Base-by-base conservation (phyloP, 2,888 invertebrate species). In the Cryptus armator region DNA sequence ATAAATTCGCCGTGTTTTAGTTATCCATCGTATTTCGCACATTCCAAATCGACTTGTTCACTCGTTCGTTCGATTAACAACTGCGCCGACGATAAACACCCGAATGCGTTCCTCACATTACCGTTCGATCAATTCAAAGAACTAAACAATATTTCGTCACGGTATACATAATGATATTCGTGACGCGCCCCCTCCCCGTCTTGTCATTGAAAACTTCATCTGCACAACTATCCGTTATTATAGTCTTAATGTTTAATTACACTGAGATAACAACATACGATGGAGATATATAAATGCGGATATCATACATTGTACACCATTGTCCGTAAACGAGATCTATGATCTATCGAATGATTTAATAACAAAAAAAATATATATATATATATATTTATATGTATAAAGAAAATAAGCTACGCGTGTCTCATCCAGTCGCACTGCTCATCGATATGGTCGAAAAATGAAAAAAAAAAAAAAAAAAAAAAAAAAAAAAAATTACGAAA, bases 251-350 rank as follows among this genome's bases (percentile, higher is more conserved):
- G 56, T 77, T 72, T 67, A 81, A 76, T 81, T 74, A 84, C 81
- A 84, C 81, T 68, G 46, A 77, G 70, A 67, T 84, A 84, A 84
- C 84, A 81, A 81, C 74, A 81, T 84, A 81, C 78, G 72, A 84
- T 81, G 81, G 71, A 84, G 72, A 84, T 84, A 78, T 85, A 72
- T 82, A 68, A 85, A 78, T 75, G 66, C 74, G 84, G 78, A 85
- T 85, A 85, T 85, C 78, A 85, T 81, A 81, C 81, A 85, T 81
- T 85, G 78, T 78, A 81, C 78, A 81, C 70, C 68, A 81, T 85
- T 85, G 76, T 81, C 79, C 84, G 70, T 85, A 24, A 24, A 81
- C 78, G 74, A 56, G 64, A 78, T 76, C 56, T 85, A 75, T 78
- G 70, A 75, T 64, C 71, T 74, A 85, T 81, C 81, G 78, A 78